These are phyloP conservation scores for Penaeus chinensis DNA, from an alignment of 1,140 invertebrate genomes.

Conservation along the genomic window DNA sequence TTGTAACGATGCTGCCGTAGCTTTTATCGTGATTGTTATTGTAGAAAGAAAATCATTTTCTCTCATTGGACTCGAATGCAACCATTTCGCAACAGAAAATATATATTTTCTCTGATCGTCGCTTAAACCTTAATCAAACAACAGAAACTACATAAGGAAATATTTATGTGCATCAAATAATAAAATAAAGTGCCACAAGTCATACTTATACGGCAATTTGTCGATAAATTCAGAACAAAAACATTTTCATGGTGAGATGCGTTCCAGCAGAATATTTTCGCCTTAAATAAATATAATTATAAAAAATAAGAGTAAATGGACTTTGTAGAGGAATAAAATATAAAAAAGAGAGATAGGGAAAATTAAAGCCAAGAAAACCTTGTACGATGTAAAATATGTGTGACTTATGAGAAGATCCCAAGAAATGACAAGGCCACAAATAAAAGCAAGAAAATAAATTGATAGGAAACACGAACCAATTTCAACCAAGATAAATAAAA, in stretches of 20 bases:
- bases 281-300: not conserved
- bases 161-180: not conserved
- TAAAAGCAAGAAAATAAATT: too few relatives aligned
- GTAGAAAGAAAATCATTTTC: slow-evolving; percentile 1
- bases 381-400: too few relatives aligned
- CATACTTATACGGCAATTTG: not conserved
- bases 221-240: slow-evolving; percentile 54
- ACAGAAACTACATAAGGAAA: not conserved
- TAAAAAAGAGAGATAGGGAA: too few relatives aligned
- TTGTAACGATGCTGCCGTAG: not conserved
- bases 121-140: not conserved
- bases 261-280: slow-evolving; percentile 22
- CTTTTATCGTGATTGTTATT: not conserved
- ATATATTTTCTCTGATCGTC: not conserved
- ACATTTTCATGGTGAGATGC: slow-evolving; percentile 41
- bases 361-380: too few relatives aligned
- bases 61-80: slow-evolving; percentile 8
- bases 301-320: not conserved
- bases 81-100: not conserved
- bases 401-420: too few relatives aligned
- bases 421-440: too few relatives aligned
- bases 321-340: not conserved
- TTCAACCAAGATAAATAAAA: too few relatives aligned
- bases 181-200: not conserved
- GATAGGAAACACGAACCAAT: too few relatives aligned